Evolutionary conservation across 64 coral and sea anemone species (phyloP), one percentile per base, ranked within the genome.

Genomic region (Cladopsammia gracilis): DNA sequence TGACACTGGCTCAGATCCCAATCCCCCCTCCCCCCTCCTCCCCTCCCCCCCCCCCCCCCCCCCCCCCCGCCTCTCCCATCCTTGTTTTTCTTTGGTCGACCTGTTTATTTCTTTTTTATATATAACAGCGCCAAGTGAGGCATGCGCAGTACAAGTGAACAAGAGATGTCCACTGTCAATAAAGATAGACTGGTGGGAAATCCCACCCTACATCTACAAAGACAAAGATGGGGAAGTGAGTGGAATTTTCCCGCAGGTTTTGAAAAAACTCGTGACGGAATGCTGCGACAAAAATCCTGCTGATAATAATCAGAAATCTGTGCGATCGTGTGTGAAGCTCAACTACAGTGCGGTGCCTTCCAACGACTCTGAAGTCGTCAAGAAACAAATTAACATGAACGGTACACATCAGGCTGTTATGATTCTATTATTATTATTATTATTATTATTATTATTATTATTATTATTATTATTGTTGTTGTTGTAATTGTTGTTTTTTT

Each of bases 301-400:
- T 3, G 9, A 3, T 6, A 52, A 7, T 54, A 6, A 54, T 11
- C 25, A 10, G 16, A 10, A 70, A 2, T 5, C 59, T n/a, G 34
- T 46, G 26, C 15, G 46, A 16, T 13, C 45, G 2, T 96, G 95
- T 47, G 82, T 85, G 2, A 82, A 98, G 7, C 83, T 98, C 45
- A 96, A 82, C 43, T 99, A 91, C 85, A 93, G 25, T 3, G 78
- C 77, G 4, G 69, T 58, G 45, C 87, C 98, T 1, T 64, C 83
- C 20, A 99, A 99, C 58, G 94, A 99, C 83, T 99, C 98, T 12
- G 98, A 99, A 59, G 94, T 85, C 24, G 98, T 99, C 1, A 99
- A 99, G 48, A 91, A 95, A 26, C 77, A 98, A 48, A 94, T 98
- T 19, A 64, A 89, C 7, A 61, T 78, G 23, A 95, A 95, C 14